Evolutionary conservation across 2,888 invertebrate species (phyloP).

Genomic region (Argynnis bischoffii): DNA sequence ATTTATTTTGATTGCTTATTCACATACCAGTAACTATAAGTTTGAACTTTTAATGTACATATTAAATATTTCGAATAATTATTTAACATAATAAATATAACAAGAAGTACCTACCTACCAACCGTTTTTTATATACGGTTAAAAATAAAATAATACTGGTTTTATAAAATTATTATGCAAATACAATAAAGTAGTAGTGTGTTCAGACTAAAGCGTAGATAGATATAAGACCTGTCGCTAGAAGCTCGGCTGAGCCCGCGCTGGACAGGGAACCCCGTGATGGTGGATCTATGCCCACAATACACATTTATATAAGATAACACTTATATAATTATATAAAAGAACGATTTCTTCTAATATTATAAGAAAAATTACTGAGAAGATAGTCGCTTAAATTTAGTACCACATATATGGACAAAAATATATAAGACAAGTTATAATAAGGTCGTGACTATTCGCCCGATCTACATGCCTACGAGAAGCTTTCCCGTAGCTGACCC

Average conservation of each 20-base stretch:
- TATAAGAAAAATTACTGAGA: too few species aligned
- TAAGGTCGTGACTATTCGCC: too few species aligned
- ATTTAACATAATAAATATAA: too few species aligned
- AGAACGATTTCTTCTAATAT: too few species aligned
- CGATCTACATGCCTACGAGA: too few species aligned
- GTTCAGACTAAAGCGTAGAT: constrained; percentile 46
- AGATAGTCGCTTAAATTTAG: too few species aligned
- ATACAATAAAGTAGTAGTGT: constrained; percentile 29
- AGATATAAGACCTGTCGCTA: constrained; percentile 84
- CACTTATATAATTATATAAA: background rate
- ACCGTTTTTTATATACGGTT: background rate
- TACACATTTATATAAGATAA: constrained; percentile 23
- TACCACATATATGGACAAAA: too few species aligned
- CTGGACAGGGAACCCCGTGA: constrained; percentile 83
- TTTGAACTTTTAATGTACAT: background rate
- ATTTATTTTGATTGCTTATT: too few species aligned
- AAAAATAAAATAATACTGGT: background rate
- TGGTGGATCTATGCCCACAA: constrained; percentile 67
- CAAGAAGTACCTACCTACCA: too few species aligned
- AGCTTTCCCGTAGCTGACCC: too few species aligned
- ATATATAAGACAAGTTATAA: too few species aligned
- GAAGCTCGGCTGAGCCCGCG: constrained; percentile 82
- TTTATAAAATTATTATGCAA: background rate
- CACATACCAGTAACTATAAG: too few species aligned
- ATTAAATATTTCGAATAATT: background rate